phyloP scores from a whole-genome alignment of 2,797 vertebrate species.

The Bryconaethiops microstoma region DNA sequence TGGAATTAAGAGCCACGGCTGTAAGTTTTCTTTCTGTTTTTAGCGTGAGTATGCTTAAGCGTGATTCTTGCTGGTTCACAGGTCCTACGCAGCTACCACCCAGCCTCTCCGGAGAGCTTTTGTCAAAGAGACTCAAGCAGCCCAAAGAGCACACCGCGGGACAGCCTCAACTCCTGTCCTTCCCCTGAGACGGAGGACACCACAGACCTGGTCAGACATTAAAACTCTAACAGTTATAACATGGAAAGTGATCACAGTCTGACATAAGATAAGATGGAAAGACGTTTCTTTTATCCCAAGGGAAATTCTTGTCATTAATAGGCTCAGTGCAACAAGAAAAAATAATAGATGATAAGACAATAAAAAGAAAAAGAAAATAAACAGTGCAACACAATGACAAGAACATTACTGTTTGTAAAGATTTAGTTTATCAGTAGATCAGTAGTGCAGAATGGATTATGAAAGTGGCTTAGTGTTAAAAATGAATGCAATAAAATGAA shows the following conservation, averaged over 20 bases:
- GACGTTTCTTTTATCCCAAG: no score
- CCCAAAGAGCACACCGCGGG: constrained; percentile 75
- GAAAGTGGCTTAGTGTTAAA: no score
- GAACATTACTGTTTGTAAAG: no score
- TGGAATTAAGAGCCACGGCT: neutral
- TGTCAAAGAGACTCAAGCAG: constrained; percentile 72
- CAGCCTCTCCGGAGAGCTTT: constrained; percentile 66
- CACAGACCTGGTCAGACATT: constrained; percentile 73
- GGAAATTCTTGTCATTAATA: no score
- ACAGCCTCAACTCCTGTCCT: constrained; percentile 78
- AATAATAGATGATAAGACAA: no score
- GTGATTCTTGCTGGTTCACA: constrained; percentile 50
- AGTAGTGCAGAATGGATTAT: no score
- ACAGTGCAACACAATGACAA: no score
- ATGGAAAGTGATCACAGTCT: neutral
- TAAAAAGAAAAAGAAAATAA: no score
- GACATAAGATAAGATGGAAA: neutral
- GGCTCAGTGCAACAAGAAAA: no score
- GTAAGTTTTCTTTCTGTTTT: neutral
- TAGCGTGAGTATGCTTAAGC: neutral
- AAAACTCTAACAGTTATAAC: neutral
- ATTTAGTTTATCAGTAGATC: no score
- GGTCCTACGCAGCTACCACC: constrained; percentile 67
- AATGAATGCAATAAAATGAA: no score
- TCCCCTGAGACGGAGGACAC: constrained; percentile 76